These are phyloP conservation scores for Agrochola litura DNA, from an alignment of 2,888 invertebrate genomes.

Conservation along the genomic window DNA sequence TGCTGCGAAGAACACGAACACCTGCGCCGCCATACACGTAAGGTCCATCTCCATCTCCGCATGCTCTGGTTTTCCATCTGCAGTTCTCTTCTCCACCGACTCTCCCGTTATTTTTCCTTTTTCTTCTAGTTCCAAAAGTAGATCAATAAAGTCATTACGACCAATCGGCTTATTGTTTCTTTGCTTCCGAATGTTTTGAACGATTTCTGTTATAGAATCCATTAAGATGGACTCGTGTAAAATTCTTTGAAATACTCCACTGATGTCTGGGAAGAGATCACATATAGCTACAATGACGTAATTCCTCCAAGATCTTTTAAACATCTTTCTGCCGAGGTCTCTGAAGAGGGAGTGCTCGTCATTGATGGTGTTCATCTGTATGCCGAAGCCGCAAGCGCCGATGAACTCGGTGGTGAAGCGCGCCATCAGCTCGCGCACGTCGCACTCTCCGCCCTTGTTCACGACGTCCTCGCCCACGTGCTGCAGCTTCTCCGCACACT, in stretches of 20 bases:
- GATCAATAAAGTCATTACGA: slow-evolving; percentile 78
- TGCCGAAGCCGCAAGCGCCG: slow-evolving; percentile 80
- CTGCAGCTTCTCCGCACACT: slow-evolving; percentile 79
- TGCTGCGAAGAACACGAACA: slow-evolving; percentile 83
- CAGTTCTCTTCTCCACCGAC: slow-evolving; percentile 74
- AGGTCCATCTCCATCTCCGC: slow-evolving; percentile 76
- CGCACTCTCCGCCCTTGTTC: slow-evolving; percentile 70
- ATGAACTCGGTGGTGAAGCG: slow-evolving; percentile 81
- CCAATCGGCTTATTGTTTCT: slow-evolving; percentile 77
- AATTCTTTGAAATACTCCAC: slow-evolving; percentile 50
- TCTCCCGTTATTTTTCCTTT: slow-evolving; percentile 79
- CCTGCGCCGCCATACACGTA: slow-evolving; percentile 76
- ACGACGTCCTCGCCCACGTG: slow-evolving; percentile 69
- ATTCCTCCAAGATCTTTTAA: slow-evolving; percentile 63
- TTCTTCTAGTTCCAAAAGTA: slow-evolving; percentile 73
- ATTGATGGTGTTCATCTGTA: slow-evolving; percentile 76
- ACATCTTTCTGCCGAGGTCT: slow-evolving; percentile 72
- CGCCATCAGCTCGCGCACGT: slow-evolving; percentile 78
- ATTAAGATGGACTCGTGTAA: slow-evolving; percentile 62
- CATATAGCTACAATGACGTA: slow-evolving; percentile 65
- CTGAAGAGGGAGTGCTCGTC: slow-evolving; percentile 76
- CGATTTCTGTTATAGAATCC: slow-evolving; percentile 66
- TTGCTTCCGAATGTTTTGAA: slow-evolving; percentile 73
- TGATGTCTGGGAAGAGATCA: slow-evolving; percentile 75
- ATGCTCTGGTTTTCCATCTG: slow-evolving; percentile 74